Conservation (phyloP, 2,888 invertebrate species). For the Phymatocera aterrima region DNA sequence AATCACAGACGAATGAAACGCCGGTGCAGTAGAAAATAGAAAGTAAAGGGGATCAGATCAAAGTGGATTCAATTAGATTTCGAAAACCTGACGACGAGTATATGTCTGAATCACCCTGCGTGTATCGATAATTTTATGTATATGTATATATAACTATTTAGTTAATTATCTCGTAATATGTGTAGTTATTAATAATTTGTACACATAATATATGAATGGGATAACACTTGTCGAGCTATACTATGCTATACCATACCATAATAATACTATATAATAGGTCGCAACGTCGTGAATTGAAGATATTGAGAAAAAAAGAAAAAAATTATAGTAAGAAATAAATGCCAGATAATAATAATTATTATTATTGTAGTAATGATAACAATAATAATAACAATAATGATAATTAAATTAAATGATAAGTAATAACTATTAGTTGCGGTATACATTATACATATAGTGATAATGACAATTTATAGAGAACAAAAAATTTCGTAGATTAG, state of each 20-base stretch:
- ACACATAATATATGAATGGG: slow-evolving; percentile 16
- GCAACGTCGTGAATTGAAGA: not conserved
- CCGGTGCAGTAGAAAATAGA: not conserved
- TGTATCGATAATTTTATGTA: slow-evolving; percentile 24
- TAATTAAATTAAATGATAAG: slow-evolving; percentile 32
- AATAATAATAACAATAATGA: slow-evolving; percentile 12
- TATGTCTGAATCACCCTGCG: slow-evolving; percentile 36
- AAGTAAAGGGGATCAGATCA: not conserved
- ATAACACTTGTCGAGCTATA: slow-evolving; percentile 13
- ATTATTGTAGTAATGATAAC: no score
- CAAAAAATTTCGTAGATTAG: slow-evolving; percentile 29
- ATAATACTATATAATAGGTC: not conserved
- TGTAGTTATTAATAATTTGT: slow-evolving; percentile 31
- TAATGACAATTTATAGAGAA: slow-evolving; percentile 32
- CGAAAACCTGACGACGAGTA: slow-evolving; percentile 10
- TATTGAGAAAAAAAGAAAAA: slow-evolving; percentile 1
- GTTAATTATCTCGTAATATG: slow-evolving; percentile 11
- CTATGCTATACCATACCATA: not conserved
- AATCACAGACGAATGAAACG: not conserved
- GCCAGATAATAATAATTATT: slow-evolving; percentile 36
- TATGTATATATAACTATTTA: slow-evolving; percentile 11
- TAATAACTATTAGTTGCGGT: slow-evolving; percentile 38
- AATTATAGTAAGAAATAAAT: slow-evolving; percentile 13
- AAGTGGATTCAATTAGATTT: not conserved
- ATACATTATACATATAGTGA: slow-evolving; percentile 4